Conservation (phyloP, 2,797 vertebrate species). For the Kryptolebias ocellatus region DNA sequence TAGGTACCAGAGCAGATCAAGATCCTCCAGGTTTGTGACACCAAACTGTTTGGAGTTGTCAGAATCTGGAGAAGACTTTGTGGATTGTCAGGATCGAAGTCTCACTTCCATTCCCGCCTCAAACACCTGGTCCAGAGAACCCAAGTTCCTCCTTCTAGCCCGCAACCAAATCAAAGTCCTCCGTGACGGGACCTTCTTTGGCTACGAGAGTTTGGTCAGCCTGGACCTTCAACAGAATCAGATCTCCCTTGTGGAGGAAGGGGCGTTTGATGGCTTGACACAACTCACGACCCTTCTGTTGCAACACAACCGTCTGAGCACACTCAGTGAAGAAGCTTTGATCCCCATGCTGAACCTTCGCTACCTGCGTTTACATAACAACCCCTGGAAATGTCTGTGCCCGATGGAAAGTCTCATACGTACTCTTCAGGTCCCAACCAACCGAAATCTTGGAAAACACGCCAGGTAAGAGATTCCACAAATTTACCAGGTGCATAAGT, state of each 20-base stretch:
- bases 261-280: conserved; percentile 88
- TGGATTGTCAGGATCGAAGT: conserved; percentile 90
- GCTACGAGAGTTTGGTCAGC: conserved; percentile 86
- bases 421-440: conserved; percentile 92
- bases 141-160: conserved; percentile 91
- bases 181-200: conserved; percentile 86
- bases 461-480: conserved; percentile 79
- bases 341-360: conserved; percentile 86
- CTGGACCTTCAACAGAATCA: conserved; percentile 96
- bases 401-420: conserved; percentile 89
- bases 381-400: conserved; percentile 93
- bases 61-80: conserved; percentile 85
- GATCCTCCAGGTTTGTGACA: conserved; percentile 74
- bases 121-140: conserved; percentile 85
- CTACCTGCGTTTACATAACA: conserved; percentile 91
- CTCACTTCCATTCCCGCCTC: conserved; percentile 79
- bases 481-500: conserved; percentile 4
- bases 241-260: conserved; percentile 87
- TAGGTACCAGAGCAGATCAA: conserved; percentile 63
- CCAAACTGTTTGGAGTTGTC: conserved; percentile 84
- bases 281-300: conserved; percentile 90
- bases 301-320: conserved; percentile 91
- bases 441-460: conserved; percentile 91
- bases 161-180: conserved; percentile 89
- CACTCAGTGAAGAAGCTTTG: conserved; percentile 88